phyloP scores from a whole-genome alignment of 2,888 invertebrate species.

The Lagria hirta region DNA sequence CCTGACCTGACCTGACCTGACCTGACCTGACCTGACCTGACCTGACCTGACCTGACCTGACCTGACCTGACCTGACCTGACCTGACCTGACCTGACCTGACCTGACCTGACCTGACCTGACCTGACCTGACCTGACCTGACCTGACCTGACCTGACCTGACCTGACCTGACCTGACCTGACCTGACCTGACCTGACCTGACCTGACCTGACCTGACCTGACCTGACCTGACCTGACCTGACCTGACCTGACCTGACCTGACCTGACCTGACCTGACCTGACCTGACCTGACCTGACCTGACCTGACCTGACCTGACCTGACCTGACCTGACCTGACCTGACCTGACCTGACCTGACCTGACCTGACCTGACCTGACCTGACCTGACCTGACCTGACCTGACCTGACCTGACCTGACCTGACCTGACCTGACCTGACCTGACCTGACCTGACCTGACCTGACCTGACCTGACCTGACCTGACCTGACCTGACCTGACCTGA shows the following conservation, averaged over 20 bases:
- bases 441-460: conserved; percentile 7
- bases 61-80: too few species aligned
- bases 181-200: too few species aligned
- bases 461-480: conserved; percentile 7
- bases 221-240: too few species aligned
- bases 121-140: too few species aligned
- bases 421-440: conserved; percentile 7
- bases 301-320: conserved; percentile 7
- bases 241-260: conserved; percentile 7
- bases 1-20: too few species aligned
- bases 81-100: too few species aligned
- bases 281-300: conserved; percentile 7
- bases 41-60: too few species aligned
- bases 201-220: too few species aligned
- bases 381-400: conserved; percentile 7
- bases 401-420: conserved; percentile 7
- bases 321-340: conserved; percentile 7
- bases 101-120: too few species aligned
- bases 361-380: conserved; percentile 7
- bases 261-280: conserved; percentile 7
- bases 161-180: too few species aligned
- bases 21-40: too few species aligned
- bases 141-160: too few species aligned
- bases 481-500: conserved; percentile 7
- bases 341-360: conserved; percentile 7